Base-by-base conservation (phyloP, 2,888 invertebrate species). In the Himalopsyche anomala region DNA sequence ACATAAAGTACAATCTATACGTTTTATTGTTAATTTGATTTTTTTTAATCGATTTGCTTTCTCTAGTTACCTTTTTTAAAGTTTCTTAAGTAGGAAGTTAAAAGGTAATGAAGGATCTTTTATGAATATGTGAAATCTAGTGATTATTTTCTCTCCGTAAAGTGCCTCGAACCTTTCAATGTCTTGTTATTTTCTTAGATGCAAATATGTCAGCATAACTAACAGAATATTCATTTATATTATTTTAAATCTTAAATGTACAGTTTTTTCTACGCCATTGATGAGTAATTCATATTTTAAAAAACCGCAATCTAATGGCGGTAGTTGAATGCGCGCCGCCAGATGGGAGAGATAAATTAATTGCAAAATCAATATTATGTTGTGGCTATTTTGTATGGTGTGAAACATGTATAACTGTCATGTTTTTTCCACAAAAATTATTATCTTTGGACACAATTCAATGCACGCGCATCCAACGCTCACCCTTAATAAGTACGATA, bases 311-410 rank as follows among this genome's bases (percentile, higher is more conserved):
- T 45, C 81, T 85, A 85, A 85, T 85, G 82, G 74, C 38, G 38
- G 82, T 79, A 82, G 40, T 38, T 56, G 82, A 79, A 38, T 38
- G 51, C 38, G 55, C 28, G 40, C 82, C 81, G 55, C 17, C 55
- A 82, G 88, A 88, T 88, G 82, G 83, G 36, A 83, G 54, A 86
- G 88, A 88, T 88, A 87, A 87, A 84, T 87, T 88, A 87, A 88
- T 88, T 87, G 87, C 87, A 88, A 87, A 88, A 88, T 88, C 88
- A 87, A 88, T 88, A 88, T 84, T 15, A 51, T 42, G n/a, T 42
- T 86, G 82, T 82, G 19, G 12, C 17, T 56, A 54, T 80, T 42
- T 45, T 28, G 51, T 80, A 11, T 80, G 80, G 80, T 80, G 51
- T 80, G 80, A 80, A 42, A 80, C n/a, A 80, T 80, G 17, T 42